Evolutionary conservation across 1,140 invertebrate genomes (phyloP), one percentile per base, ranked within the genome.

Genomic region (Oscheius sp.): DNA sequence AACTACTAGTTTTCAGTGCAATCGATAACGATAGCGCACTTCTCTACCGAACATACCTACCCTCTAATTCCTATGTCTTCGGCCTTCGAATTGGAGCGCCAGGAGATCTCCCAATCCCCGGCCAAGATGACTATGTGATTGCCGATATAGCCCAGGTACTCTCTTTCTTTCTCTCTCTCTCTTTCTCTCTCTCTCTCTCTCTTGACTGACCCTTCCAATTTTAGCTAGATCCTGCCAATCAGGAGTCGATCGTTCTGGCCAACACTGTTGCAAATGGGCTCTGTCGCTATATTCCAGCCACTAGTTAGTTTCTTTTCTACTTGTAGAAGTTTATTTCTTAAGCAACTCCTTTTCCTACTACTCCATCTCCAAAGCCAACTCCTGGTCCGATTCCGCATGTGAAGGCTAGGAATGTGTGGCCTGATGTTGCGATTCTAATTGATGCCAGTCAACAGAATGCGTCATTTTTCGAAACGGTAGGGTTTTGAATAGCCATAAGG

Each of bases 321-420:
- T 15, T 62, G 15, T 29, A 62, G 26, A 10, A 10, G 38, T n/a
- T n/a, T 7, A 15, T 7, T 23, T 32, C 29, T 32, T 62, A 15
- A 68, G 67, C 67, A 32, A 23, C 35, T 31, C 34, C 67, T 18
- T 36, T 26, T 28, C 36, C 31, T 2, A 32, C 67, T 26, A 35
- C 15, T 4, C 49, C 49, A 2, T 15, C 67, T 18, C 67, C 67
- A 38, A 68, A 23, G 10, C 67, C 67, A n/a, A 68, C 67, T 2
- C 67, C 67, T 1, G 67, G 49, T 36, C 67, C 67, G 1, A 68
- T 68, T 42, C 67, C 67, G 15, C n/a, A 20, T 3, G 67, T 68
- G 4, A 68, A 68, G 28, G 49, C 67, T 28, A 58, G 67, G 29
- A 49, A 42, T 26, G 67, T 68, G n/a, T 68, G 67, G 67, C 67